Base-by-base conservation (phyloP, 2,888 invertebrate species). In the Hoplodrina ambigua region DNA sequence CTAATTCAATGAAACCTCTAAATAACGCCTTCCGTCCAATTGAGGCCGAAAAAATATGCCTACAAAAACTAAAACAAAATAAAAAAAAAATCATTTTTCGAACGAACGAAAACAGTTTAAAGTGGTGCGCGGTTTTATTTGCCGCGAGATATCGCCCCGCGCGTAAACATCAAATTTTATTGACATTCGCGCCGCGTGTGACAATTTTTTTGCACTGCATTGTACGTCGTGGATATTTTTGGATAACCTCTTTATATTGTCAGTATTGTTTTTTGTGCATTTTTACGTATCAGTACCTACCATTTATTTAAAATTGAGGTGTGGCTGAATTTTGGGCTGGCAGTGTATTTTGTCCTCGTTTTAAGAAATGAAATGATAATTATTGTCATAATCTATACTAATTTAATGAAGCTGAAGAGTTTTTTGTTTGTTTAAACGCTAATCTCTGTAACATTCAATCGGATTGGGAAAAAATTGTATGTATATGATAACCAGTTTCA, bases 131-230 rank as follows among this genome's bases (percentile, higher is more conserved):
- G 75, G 88, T 89, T 92, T 90, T 91, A 88, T 90, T 89, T 84
- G 86, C 86, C 85, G 86, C 85, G 85, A 89, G 91, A 91, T 93
- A 93, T 91, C 90, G 88, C 87, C 81, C 80, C 77, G 83, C 86
- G 91, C 90, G 93, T 93, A 93, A 93, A 93, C 90, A 93, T 93
- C 91, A 91, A 92, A 91, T 93, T 93, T 94, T 94, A 94, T 94
- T 93, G 93, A 93, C 91, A 87, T 85, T 87, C 90, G 86, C 87
- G 86, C 85, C 83, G 88, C 85, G 85, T 85, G 88, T 87, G 88
- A 85, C 85, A 86, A 85, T 91, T 92, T 83, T 93, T 93, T 91
- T 92, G 86, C 86, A 87, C 75, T 89, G 86, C 86, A 88, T 80
- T 89, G 87, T 87, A 86, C 65, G 66, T 85, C 83, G 81, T 69